Evolutionary conservation across 1,140 invertebrate species (phyloP).

Genomic region (Drosophila dunni): DNA sequence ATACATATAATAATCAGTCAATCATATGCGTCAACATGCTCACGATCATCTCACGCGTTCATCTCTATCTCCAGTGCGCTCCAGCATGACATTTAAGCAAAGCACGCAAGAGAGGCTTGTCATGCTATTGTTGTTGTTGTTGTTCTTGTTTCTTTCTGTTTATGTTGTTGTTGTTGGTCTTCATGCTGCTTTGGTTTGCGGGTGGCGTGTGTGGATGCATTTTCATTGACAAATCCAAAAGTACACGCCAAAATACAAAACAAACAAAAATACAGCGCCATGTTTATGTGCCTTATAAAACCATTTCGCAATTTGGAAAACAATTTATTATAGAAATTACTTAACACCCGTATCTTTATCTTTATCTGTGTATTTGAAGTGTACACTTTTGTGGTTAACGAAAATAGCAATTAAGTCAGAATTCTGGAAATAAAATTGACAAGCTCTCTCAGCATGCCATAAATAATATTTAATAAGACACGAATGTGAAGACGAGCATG

Average conservation of each 20-base stretch:
- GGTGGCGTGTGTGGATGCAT: constrained; percentile 43
- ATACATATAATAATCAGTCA: background rate
- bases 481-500: constrained; percentile 10
- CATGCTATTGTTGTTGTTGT: constrained; percentile 35
- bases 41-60: constrained; percentile 34
- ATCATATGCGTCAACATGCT: constrained; percentile 6
- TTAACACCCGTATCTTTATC: constrained; percentile 27
- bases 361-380: constrained; percentile 10
- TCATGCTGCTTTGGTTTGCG: constrained; percentile 1
- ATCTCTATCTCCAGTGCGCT: constrained; percentile 36
- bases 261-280: constrained; percentile 6
- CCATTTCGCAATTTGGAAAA: constrained; percentile 36
- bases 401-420: constrained; percentile 59
- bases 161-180: constrained; percentile 11
- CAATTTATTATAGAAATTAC: constrained; percentile 53
- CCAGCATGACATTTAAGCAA: constrained; percentile 42
- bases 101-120: constrained; percentile 47
- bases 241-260: constrained; percentile 14
- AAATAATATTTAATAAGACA: constrained; percentile 41
- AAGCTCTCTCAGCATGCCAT: constrained; percentile 38
- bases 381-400: constrained; percentile 17
- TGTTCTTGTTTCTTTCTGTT: constrained; percentile 3
- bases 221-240: constrained; percentile 52
- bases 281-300: constrained; percentile 41
- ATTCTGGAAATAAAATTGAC: constrained; percentile 48